Evolutionary conservation across 2,797 vertebrate species (phyloP), one percentile per base, ranked within the genome.

Genomic region (Bradypus variegatus): DNA sequence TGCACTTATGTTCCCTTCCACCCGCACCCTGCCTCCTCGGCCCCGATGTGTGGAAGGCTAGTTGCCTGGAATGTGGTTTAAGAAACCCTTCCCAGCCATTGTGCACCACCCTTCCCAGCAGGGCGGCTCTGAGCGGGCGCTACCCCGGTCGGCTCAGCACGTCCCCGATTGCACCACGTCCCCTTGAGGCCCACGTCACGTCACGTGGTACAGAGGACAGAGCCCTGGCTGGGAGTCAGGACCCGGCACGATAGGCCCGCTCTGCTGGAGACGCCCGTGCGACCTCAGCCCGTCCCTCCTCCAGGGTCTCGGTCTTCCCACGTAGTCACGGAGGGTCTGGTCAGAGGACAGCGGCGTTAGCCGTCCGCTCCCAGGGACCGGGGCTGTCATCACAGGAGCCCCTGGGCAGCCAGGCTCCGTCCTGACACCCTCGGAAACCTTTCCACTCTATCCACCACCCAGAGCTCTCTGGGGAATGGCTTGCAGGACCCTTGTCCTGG

Each of bases 311-410:
- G 0, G 27, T 12, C 55, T 64, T 53, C 76, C 31, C 48, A 10
- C 0, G 36, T 18, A 19, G 31, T 73, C 23, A 45, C 31, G 8
- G 27, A 27, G 36, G 81, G 18, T 41, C 86, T 53, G 76, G 23
- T 25, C 19, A 0, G 31, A 60, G 55, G 65, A 29, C 7, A 19
- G 38, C 4, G 3, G 70, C 13, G 23, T 19, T 16, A 23, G 53
- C 70, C 21, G 18, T 2, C 25, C 1, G 3, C 12, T 11, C 45
- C 65, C 36, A 1, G 0, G 10, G 65, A 18, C 84, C 31, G 0
- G 5, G 2, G 75, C 77, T 31, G 62, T 29, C 50, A 16, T n/a
- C 38, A 6, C 4, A 33, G 67, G 31, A 21, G 25, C 31, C 19
- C 19, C 8, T 1, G 18, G 19, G 41, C 21, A 27, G 31, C 11